phyloP scores from a whole-genome alignment of 2,888 invertebrate species.

The Iphiclides podalirius region DNA sequence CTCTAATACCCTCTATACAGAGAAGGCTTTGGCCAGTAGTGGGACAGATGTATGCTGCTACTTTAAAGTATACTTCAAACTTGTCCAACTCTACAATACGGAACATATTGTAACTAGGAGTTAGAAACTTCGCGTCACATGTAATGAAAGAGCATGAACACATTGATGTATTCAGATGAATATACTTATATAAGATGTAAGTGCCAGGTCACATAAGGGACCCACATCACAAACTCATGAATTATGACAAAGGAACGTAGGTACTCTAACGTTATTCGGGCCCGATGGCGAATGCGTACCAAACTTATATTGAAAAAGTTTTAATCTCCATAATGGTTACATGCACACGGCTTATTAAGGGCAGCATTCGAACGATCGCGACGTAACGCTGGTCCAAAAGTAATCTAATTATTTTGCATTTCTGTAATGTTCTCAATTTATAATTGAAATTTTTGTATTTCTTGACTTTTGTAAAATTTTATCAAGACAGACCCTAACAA shows the following conservation, averaged over 20 bases:
- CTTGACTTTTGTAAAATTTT: not conserved
- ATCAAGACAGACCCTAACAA: no score
- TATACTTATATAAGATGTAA: no score
- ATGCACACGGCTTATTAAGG: slow-evolving; percentile 15
- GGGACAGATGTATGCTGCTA: no score
- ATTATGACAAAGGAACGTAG: slow-evolving; percentile 15
- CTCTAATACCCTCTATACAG: no score
- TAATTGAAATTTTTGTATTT: not conserved
- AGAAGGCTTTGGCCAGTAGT: no score
- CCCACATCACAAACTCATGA: slow-evolving; percentile 13
- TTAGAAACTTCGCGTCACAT: not conserved
- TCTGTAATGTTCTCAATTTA: not conserved
- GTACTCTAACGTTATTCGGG: slow-evolving; percentile 4
- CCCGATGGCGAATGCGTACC: slow-evolving; percentile 3
- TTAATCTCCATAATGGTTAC: slow-evolving; percentile 21
- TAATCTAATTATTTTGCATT: not conserved
- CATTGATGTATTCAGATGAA: no score
- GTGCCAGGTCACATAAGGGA: not conserved
- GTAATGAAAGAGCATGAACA: not conserved
- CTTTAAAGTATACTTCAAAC: no score
- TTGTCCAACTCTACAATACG: no score
- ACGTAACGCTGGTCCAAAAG: not conserved
- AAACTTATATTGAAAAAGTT: slow-evolving; percentile 24
- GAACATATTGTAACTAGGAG: not conserved
- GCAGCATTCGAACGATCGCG: not conserved